Evolutionary conservation across 2,888 invertebrate genomes (phyloP), one percentile per base, ranked within the genome.

Genomic region (Spisula solida): DNA sequence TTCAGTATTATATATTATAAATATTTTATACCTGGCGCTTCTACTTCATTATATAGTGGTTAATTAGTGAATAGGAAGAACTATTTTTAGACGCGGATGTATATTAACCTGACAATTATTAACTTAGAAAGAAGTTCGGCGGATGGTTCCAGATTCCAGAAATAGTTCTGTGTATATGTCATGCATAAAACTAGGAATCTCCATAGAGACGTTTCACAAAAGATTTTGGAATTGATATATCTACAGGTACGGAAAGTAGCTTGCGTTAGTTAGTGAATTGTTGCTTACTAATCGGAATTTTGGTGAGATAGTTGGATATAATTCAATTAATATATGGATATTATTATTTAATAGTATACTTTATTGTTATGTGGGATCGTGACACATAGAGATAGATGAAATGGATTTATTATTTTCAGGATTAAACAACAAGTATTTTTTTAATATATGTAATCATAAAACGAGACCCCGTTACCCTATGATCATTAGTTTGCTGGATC

Each of bases 31-130:
- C 20, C 25, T 10, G 5, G 5, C n/a, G 10, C 10, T 66, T 10
- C 8, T 25, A 6, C 25, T 25, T 66, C 25, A 25, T 51, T 14
- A 66, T 25, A 66, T n/a, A n/a, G n/a, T 8, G n/a, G 16, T 4
- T 31, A 16, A 31, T 41, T 75, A 16, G 34, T 31, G 41, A 41
- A 18, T 16, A 25, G 12, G 0, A n/a, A 41, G 85, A n/a, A 80
- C 82, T 88, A 88, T 86, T 82, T 88, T 82, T 85, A 82, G 81
- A 82, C 82, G 82, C 88, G 82, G 82, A 82, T 79, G 85, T 75
- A 81, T 34, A 82, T 56, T 75, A 75, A 81, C 86, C 56, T 82
- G 86, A 80, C 66, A 83, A 34, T 79, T 34, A 79, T 85, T 85
- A 25, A 55, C 0, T 83, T 79, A 14, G 56, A 85, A 79, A 85